Evolutionary conservation across 2,113 vertebrate species (phyloP).

Genomic region (Ammodytes marinus): DNA sequence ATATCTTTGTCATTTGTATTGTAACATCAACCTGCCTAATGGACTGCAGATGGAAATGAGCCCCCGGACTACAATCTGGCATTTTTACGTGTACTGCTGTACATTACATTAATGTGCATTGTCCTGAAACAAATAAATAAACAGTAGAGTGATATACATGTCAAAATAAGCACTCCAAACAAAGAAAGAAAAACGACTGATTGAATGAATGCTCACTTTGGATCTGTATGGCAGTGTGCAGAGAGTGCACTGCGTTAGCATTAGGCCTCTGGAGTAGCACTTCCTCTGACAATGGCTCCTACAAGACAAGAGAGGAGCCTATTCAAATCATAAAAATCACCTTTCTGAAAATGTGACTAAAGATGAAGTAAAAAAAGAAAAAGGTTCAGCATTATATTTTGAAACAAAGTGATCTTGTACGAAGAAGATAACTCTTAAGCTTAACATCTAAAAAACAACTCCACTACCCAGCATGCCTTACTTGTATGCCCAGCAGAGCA

Average conservation of each 20-base stretch:
- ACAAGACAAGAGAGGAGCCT: slow-evolving; percentile 1
- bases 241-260: slow-evolving; percentile 88
- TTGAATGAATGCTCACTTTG: slow-evolving; percentile 88
- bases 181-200: not conserved
- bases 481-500: slow-evolving; percentile 92
- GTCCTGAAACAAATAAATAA: no score
- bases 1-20: no score
- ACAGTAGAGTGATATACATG: not conserved
- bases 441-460: not conserved
- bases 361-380: not conserved
- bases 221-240: slow-evolving; percentile 91
- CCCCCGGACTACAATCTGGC: no score
- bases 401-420: not conserved
- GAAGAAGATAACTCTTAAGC: not conserved
- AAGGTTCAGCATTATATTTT: not conserved
- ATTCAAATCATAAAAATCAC: not conserved
- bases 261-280: slow-evolving; percentile 90
- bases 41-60: no score
- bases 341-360: not conserved
- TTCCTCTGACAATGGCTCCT: slow-evolving; percentile 91
- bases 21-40: no score
- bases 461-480: slow-evolving; percentile 76
- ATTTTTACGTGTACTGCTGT: no score
- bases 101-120: no score
- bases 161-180: not conserved